These are phyloP conservation scores for Seira ritae DNA, from an alignment of 2,888 invertebrate species.

Conservation along the genomic window DNA sequence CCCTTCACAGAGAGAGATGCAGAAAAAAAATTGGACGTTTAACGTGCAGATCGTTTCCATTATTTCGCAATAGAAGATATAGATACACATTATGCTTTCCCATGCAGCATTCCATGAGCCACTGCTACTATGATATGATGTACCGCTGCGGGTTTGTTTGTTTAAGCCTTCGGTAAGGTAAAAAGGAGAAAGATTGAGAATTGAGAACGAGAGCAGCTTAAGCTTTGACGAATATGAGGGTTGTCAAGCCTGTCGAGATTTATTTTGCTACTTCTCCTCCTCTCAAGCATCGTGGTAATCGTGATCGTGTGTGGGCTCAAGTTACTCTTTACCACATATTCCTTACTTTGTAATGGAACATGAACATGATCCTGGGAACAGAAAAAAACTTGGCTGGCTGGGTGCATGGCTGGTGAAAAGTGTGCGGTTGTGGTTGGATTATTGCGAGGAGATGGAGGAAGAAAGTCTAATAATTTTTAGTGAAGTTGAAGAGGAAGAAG, in stretches of 20 bases:
- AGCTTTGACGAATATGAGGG: conserved; percentile 32
- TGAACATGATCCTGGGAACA: conserved; percentile 9
- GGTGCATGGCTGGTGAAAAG: neutral
- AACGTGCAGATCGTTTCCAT: neutral
- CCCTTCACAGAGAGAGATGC: neutral
- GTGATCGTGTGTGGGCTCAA: neutral
- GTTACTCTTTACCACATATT: conserved; percentile 16
- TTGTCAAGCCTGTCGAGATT: conserved; percentile 32
- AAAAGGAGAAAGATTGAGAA: neutral
- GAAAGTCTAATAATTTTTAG: too few relatives aligned
- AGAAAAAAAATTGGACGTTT: too few relatives aligned
- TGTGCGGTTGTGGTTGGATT: too few relatives aligned
- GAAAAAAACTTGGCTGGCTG: neutral
- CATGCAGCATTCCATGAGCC: too few relatives aligned
- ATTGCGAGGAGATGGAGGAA: too few relatives aligned
- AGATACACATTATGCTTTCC: neutral
- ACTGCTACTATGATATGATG: neutral
- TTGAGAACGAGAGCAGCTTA: neutral
- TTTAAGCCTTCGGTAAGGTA: neutral
- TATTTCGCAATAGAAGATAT: neutral
- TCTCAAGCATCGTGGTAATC: too few relatives aligned
- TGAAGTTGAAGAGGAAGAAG: too few relatives aligned
- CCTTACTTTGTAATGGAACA: conserved; percentile 2
- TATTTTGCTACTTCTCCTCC: conserved; percentile 34
- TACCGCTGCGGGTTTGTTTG: conserved; percentile 17